Evolutionary conservation across 2,113 vertebrate species (phyloP).

Genomic region (Lynx canadensis): DNA sequence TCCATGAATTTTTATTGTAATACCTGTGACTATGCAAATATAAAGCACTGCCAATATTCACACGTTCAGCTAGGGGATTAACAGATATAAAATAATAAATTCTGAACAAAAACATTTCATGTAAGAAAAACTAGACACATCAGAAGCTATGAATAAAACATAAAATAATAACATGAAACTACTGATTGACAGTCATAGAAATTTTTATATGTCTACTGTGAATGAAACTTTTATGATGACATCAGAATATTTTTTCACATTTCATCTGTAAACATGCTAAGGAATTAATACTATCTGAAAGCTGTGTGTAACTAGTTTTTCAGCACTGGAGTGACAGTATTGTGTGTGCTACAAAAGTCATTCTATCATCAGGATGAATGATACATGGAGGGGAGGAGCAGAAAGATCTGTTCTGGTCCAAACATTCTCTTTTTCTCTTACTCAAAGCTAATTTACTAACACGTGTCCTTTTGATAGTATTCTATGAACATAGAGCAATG

Average conservation of each 20-base stretch:
- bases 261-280: constrained; percentile 40
- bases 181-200: constrained; percentile 22
- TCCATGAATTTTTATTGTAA: constrained; percentile 61
- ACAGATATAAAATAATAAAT: constrained; percentile 67
- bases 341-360: not conserved
- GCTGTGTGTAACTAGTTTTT: not conserved
- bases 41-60: constrained; percentile 32
- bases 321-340: not conserved
- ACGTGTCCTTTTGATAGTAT: not conserved
- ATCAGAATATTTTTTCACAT: constrained; percentile 16
- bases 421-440: not conserved
- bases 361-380: not conserved
- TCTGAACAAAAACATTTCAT: constrained; percentile 42
- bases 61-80: constrained; percentile 51
- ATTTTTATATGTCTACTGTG: not conserved
- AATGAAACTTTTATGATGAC: constrained; percentile 69
- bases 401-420: not conserved
- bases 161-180: constrained; percentile 42
- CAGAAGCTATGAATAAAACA: constrained; percentile 65
- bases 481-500: not conserved
- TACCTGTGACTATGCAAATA: constrained; percentile 45
- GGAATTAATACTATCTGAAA: constrained; percentile 22
- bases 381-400: not conserved
- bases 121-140: constrained; percentile 40
- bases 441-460: not conserved